Base-by-base conservation (phyloP, 2,797 vertebrate species). In the Philypnodon macrostomus region DNA sequence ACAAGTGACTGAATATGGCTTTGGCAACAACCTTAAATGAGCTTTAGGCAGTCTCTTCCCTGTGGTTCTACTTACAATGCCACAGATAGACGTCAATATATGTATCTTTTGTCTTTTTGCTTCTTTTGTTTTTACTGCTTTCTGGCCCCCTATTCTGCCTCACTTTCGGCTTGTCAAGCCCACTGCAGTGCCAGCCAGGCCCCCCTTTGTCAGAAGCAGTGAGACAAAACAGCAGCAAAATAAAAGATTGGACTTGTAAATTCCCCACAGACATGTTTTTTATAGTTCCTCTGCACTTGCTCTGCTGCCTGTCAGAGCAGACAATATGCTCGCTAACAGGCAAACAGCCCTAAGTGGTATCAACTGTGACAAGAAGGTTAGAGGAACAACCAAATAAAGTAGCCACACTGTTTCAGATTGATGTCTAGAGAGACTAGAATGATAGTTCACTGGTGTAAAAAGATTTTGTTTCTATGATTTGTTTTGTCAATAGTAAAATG, bases 211-310 rank as follows among this genome's bases (percentile, higher is more conserved):
- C 60, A 53, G 47, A 42, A 54, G 60, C 56, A 60, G 45, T 12
- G 26, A 72, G 59, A 75, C 73, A 74, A 73, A 81, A 75, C 71
- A 3, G 10, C 37, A 39, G 31, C 56, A 30, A 66, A 75, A 77
- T 70, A 68, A 77, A 58, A 62, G 70, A 47, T 21, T 51, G 55
- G 55, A 60, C 69, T 79, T 67, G 74, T 81, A 83, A 80, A 84
- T 75, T 67, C 56, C 67, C 76, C 40, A 47, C 57, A 70, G 78
- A 75, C 73, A 67, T 51, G n/a, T n/a, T 55, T 79, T 74, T 77
- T 61, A 67, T 64, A 39, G 58, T 53, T 71, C 36, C 70, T 69
- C 63, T 79, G 67, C 74, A 58, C 60, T 77, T 47, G 54, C 48
- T 68, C 56, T 47, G 63, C 65, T 70, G 78, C 65, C 58, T 49